Percentiles rank a stretch among this genome's conserved stretches.
These are phyloP conservation scores for Tortrix viridana DNA, from an alignment of 2,888 invertebrate species.

Conservation along the genomic window DNA sequence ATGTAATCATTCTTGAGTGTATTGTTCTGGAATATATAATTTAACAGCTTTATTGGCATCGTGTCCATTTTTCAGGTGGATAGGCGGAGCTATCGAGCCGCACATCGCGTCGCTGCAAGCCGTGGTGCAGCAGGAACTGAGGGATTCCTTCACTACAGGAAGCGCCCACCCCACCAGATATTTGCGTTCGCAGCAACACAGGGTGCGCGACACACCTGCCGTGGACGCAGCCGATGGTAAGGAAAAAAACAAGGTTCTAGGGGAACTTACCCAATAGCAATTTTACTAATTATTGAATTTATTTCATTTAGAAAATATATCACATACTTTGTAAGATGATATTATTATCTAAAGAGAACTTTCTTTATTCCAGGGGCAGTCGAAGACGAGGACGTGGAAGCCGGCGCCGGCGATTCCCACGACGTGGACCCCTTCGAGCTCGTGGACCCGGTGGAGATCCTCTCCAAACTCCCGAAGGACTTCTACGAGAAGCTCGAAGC, in stretches of 20 bases:
- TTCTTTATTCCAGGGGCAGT: slow-evolving; percentile 56
- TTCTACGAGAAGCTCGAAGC: slow-evolving; percentile 97
- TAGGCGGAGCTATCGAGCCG: slow-evolving; percentile 91
- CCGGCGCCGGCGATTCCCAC: slow-evolving; percentile 85
- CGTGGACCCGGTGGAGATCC: slow-evolving; percentile 95
- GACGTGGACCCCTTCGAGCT: slow-evolving; percentile 96
- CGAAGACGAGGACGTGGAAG: slow-evolving; percentile 83
- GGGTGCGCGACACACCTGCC: slow-evolving; percentile 81
- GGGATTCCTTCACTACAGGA: slow-evolving; percentile 90
- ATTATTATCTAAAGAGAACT: too few relatives aligned
- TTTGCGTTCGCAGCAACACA: slow-evolving; percentile 92
- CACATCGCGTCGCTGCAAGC: slow-evolving; percentile 94
- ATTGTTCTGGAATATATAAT: too few relatives aligned
- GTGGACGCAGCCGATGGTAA: slow-evolving; percentile 79
- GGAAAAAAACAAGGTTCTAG: slow-evolving; percentile 16
- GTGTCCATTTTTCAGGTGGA: slow-evolving; percentile 89
- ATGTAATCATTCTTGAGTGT: too few relatives aligned
- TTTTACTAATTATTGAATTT: too few relatives aligned
- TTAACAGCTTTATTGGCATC: too few relatives aligned
- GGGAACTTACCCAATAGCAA: too few relatives aligned
- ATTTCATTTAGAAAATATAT: too few relatives aligned
- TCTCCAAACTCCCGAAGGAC: slow-evolving; percentile 96
- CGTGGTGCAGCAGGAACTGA: slow-evolving; percentile 94
- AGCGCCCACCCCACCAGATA: slow-evolving; percentile 89
- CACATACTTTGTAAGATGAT: too few relatives aligned